Evolutionary conservation across 2,113 vertebrate species (phyloP).

Genomic region (Spheniscus mendiculus): DNA sequence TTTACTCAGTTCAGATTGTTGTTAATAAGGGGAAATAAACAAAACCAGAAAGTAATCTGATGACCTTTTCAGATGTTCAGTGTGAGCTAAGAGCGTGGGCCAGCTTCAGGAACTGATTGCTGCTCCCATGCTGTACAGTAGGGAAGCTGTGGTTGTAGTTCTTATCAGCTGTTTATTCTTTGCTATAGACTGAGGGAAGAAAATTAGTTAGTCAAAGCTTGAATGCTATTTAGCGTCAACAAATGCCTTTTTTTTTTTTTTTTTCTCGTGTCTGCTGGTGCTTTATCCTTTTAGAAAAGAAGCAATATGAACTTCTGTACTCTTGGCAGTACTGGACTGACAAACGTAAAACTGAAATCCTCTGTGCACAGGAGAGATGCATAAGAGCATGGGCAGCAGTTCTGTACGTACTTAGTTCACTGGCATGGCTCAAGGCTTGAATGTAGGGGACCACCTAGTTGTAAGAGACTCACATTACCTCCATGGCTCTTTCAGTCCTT

Average conservation of each 20-base stretch:
- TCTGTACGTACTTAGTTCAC: background rate
- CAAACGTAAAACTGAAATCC: background rate
- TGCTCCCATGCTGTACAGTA: background rate
- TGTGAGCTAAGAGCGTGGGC: accelerated
- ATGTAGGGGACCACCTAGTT: background rate
- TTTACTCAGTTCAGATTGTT: background rate
- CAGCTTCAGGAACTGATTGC: background rate
- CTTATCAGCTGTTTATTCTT: background rate
- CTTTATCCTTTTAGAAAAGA: background rate
- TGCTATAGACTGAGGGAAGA: background rate
- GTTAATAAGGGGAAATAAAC: constrained; percentile 52
- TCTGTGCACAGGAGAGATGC: background rate
- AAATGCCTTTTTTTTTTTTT: background rate
- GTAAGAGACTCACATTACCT: background rate
- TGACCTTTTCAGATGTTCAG: constrained; percentile 3
- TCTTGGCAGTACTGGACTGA: background rate
- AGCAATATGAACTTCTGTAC: background rate
- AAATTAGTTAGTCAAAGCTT: background rate
- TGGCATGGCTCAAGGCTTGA: background rate
- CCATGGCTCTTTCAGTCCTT: accelerated
- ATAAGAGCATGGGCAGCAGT: background rate
- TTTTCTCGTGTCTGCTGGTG: too few relatives aligned
- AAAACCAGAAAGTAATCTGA: background rate
- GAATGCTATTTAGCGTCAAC: background rate
- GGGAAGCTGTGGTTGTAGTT: background rate